These are phyloP conservation scores for Felis catus DNA, from an alignment of 2,113 vertebrate genomes.

Conservation along the genomic window F.catus_Fca126_mat1.0 CM031412.1:155613001-155613500, in stretches of 20 bases:
- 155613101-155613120: constrained; percentile 81
- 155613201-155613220: constrained; percentile 60
- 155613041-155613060: constrained; percentile 81
- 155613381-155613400: constrained; percentile 53
- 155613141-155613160: constrained; percentile 61
- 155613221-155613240: constrained; percentile 59
- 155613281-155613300: constrained; percentile 48
- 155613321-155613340: constrained; percentile 1
- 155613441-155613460: not conserved
- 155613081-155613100: constrained; percentile 76
- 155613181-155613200: constrained; percentile 51
- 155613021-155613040: constrained; percentile 78
- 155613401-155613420: constrained; percentile 40
- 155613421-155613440: not conserved
- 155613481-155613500: constrained; percentile 16
- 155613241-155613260: constrained; percentile 72
- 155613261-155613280: constrained; percentile 62
- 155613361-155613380: not conserved
- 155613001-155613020: constrained; percentile 77
- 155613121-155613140: constrained; percentile 59
- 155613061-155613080: constrained; percentile 82
- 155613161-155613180: constrained; percentile 58
- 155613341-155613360: constrained; percentile 39
- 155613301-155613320: not conserved
- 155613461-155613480: constrained; percentile 41